These are phyloP conservation scores for Dufourea novaeangliae DNA, from an alignment of 1,140 invertebrate species.

Conservation along the genomic window DNA sequence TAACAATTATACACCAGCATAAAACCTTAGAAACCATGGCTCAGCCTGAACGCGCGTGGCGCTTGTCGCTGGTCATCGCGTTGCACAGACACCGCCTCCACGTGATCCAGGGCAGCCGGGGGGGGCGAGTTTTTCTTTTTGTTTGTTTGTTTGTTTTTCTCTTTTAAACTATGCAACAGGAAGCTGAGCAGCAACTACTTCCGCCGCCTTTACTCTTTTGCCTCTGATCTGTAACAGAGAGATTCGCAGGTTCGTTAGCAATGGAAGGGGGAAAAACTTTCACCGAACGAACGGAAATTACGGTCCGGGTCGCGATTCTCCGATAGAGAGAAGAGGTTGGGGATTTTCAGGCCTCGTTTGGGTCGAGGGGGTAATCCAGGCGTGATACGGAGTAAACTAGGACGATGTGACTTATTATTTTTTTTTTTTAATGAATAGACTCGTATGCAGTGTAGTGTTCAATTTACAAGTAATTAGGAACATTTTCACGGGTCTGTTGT, in stretches of 20 bases:
- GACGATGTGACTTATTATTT: too few relatives aligned
- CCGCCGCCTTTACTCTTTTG: conserved; percentile 96
- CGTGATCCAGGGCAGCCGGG: conserved; percentile 73
- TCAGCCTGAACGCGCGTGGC: conserved; percentile 70
- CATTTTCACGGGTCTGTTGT: too few relatives aligned
- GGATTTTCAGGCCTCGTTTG: too few relatives aligned
- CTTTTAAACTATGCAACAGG: conserved; percentile 94
- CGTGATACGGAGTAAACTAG: too few relatives aligned
- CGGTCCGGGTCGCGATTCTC: neutral
- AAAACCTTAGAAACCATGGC: conserved; percentile 78
- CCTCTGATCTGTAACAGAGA: conserved; percentile 92
- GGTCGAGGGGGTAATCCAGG: too few relatives aligned
- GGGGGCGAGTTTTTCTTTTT: too few relatives aligned
- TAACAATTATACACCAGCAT: conserved; percentile 78
- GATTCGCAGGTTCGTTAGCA: conserved; percentile 24
- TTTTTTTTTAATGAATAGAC: too few relatives aligned
- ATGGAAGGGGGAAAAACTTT: neutral
- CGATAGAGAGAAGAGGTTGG: too few relatives aligned
- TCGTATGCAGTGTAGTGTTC: too few relatives aligned
- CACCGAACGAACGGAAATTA: neutral
- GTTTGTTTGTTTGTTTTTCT: too few relatives aligned
- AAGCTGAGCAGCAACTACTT: conserved; percentile 95
- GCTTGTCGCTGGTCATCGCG: conserved; percentile 68
- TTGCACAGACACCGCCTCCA: conserved; percentile 67
- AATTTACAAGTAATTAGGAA: too few relatives aligned